These are phyloP conservation scores for Cacajao melanocephalus DNA, from an alignment of 2,797 vertebrate species.

Conservation along the genomic window DNA sequence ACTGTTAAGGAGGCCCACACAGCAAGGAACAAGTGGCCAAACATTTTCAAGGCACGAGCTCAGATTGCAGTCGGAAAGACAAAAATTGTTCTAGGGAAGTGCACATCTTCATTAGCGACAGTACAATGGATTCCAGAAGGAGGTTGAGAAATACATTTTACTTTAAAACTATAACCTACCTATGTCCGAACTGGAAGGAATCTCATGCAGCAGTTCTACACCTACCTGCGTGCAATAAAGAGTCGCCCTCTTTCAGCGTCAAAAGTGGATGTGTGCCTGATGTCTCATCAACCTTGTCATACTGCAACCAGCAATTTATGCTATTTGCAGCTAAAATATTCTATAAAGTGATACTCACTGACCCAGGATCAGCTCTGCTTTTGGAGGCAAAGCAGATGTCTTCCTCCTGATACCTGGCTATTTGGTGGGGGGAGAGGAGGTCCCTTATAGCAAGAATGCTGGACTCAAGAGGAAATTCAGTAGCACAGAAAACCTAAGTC, in stretches of 20 bases:
- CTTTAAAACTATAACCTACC: background rate
- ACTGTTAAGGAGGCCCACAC: background rate
- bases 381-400: background rate
- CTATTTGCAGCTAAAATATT: background rate
- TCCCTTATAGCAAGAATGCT: background rate
- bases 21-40: background rate
- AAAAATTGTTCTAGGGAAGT: background rate
- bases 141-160: background rate
- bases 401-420: background rate
- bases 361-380: too few relatives aligned
- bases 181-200: background rate
- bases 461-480: background rate
- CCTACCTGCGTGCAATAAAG: background rate
- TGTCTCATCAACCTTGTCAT: background rate
- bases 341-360: background rate
- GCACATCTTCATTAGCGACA: background rate
- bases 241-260: background rate
- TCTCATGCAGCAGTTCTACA: too few relatives aligned
- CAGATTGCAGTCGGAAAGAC: background rate
- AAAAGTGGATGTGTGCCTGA: background rate
- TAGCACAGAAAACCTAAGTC: background rate
- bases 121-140: background rate
- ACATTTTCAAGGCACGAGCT: background rate
- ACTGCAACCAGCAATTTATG: background rate
- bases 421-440: background rate